A percentile compares a stretch with the other conserved stretches of the same genome.
Conservation (phyloP, 2,113 vertebrate species). For the Peromyscus maniculatus region DNA sequence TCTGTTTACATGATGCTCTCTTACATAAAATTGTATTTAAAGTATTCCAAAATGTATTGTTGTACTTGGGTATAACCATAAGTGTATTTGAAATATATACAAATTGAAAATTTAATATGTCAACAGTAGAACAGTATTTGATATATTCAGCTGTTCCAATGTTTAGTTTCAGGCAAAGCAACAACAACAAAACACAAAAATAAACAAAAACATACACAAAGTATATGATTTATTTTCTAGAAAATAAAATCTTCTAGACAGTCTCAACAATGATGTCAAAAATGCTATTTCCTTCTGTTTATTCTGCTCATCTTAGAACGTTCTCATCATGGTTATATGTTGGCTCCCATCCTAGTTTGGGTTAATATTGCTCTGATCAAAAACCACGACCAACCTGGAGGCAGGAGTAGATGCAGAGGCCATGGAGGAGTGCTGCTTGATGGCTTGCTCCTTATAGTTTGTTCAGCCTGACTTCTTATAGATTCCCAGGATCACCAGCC, state of each 20-base stretch:
- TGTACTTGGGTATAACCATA: background rate
- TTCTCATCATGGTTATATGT: background rate
- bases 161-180: background rate
- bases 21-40: constrained; percentile 35
- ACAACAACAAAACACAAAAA: background rate
- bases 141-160: background rate
- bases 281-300: background rate
- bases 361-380: background rate
- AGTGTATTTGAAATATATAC: too few relatives aligned
- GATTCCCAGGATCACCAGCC: background rate
- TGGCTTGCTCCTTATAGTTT: background rate
- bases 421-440: background rate
- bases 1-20: background rate
- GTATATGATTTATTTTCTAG: background rate
- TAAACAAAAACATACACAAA: background rate
- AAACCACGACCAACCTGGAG: background rate
- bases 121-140: background rate
- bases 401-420: background rate
- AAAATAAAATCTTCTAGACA: background rate
- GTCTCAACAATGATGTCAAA: background rate
- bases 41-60: background rate
- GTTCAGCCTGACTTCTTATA: background rate
- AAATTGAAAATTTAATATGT: background rate
- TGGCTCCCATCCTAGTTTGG: background rate
- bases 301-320: background rate